phyloP scores from a whole-genome alignment of 30 jellyfish, hydroid and myxozoan genomes.

The Cassiopea xamachana region DNA sequence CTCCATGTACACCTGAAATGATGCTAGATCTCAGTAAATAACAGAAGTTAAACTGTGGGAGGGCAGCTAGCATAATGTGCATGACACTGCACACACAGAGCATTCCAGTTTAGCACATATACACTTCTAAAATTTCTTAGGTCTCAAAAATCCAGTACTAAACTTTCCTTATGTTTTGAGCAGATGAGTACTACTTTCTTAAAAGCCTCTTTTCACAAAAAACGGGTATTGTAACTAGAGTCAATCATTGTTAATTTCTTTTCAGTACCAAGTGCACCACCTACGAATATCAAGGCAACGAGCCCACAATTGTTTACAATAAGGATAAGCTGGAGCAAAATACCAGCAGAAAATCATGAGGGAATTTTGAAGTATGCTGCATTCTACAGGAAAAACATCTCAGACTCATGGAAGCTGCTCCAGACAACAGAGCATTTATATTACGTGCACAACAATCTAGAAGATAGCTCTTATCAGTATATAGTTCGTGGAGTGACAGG shows the following conservation, averaged over 20 bases:
- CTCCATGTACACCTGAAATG: too few relatives aligned
- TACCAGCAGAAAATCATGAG: constrained; percentile 8
- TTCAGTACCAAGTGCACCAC: constrained; percentile 13
- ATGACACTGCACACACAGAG: too few relatives aligned
- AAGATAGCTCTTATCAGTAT: neutral
- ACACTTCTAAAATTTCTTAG: too few relatives aligned
- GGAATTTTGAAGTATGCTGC: neutral
- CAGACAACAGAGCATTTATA: neutral
- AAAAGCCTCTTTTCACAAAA: too few relatives aligned
- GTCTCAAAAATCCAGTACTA: too few relatives aligned
- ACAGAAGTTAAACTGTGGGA: too few relatives aligned
- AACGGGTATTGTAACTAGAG: too few relatives aligned
- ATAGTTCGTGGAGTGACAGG: neutral
- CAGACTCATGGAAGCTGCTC: neutral
- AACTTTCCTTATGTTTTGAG: too few relatives aligned
- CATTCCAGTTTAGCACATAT: too few relatives aligned
- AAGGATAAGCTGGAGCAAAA: neutral
- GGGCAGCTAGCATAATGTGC: too few relatives aligned
- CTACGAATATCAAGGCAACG: neutral
- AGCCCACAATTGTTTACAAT: neutral
- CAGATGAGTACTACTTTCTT: too few relatives aligned
- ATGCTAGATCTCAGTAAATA: too few relatives aligned
- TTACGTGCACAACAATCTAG: neutral
- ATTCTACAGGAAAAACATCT: neutral
- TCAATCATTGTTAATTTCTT: neutral